phyloP scores from a whole-genome alignment of 1,140 invertebrate genomes.

The Tribolium madens region DNA sequence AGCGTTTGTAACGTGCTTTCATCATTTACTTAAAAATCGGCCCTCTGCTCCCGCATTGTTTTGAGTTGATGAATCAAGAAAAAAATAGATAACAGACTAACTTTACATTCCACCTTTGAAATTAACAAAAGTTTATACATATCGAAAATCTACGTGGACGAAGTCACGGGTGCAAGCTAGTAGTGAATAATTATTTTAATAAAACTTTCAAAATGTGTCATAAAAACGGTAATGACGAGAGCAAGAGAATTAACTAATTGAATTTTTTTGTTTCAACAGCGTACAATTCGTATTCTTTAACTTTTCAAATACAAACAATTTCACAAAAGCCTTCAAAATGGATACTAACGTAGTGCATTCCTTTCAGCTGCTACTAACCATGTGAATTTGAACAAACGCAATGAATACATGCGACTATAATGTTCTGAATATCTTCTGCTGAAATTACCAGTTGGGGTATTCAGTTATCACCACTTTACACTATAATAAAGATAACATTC shows the following conservation, averaged over 20 bases:
- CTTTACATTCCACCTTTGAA: too few relatives aligned
- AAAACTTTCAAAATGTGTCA: too few relatives aligned
- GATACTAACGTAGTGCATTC: constrained; percentile 8
- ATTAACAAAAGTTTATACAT: too few relatives aligned
- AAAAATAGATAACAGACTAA: too few relatives aligned
- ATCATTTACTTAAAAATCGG: too few relatives aligned
- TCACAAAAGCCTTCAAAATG: constrained; percentile 10
- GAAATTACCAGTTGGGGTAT: constrained; percentile 32
- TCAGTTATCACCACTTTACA: constrained; percentile 14
- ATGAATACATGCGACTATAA: constrained; percentile 22
- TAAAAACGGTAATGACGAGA: too few relatives aligned
- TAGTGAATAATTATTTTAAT: too few relatives aligned
- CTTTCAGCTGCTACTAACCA: constrained; percentile 8
- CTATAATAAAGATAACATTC: constrained; percentile 25
- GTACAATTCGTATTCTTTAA: constrained; percentile 5
- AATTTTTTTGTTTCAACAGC: constrained; percentile 3
- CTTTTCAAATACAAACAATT: constrained; percentile 31
- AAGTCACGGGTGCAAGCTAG: too few relatives aligned
- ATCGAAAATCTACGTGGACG: too few relatives aligned
- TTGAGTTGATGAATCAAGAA: too few relatives aligned
- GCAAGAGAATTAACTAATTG: background rate
- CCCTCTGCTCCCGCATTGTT: too few relatives aligned
- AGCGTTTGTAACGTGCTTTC: too few relatives aligned
- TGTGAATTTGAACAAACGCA: constrained; percentile 30
- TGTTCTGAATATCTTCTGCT: constrained; percentile 29